Conservation (phyloP, 1,140 invertebrate genomes). For the Hyposmocoma kahamanoa region DNA sequence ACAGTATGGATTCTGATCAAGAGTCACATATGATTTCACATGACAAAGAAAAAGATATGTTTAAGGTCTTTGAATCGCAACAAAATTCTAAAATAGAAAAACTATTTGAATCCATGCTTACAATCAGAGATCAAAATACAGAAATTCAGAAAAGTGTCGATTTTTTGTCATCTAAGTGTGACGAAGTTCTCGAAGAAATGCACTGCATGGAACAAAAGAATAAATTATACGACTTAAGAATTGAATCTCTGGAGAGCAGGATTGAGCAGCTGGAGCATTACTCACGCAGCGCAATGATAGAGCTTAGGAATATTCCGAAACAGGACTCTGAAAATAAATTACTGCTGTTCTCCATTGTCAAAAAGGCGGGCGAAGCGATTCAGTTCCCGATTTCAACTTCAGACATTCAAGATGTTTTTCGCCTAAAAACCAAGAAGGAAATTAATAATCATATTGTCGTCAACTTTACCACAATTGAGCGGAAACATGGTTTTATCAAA, state of each 20-base stretch:
- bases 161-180: conserved; percentile 6
- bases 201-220: background rate
- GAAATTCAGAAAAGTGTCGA: conserved; percentile 7
- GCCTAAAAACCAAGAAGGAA: conserved; percentile 11
- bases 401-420: conserved; percentile 9
- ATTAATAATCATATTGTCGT: conserved; percentile 5
- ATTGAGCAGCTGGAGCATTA: conserved; percentile 8
- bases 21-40: too few species aligned
- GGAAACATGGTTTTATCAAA: conserved; percentile 5
- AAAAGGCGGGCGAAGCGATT: conserved; percentile 3
- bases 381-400: background rate
- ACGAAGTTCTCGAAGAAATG: background rate
- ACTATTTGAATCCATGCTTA: background rate
- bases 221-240: background rate
- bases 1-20: too few species aligned
- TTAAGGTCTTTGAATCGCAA: background rate
- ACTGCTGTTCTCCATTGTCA: background rate
- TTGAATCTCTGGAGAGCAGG: conserved; percentile 3
- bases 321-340: conserved; percentile 8
- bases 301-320: conserved; percentile 10
- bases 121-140: conserved; percentile 7
- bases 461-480: conserved; percentile 4
- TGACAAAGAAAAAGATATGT: conserved; percentile 4
- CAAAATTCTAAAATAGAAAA: conserved; percentile 7
- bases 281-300: background rate